A percentile compares a stretch with the other conserved stretches of the same genome.
Conservation (phyloP, 2,888 invertebrate species). For the Drosophila vallismaia region DNA sequence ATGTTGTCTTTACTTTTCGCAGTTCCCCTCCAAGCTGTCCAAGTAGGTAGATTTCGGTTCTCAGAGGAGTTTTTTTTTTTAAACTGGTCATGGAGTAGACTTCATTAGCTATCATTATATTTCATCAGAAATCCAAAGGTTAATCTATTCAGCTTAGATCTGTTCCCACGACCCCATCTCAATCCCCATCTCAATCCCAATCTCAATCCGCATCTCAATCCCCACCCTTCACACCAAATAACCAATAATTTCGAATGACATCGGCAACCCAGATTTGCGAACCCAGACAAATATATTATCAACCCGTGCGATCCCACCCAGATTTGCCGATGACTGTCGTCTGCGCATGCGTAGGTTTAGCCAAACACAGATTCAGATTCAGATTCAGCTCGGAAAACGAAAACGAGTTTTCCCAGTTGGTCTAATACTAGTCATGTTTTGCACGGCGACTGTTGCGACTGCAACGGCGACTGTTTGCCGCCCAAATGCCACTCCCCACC, state of each 20-base stretch:
- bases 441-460: conserved; percentile 16
- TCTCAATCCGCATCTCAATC: not conserved
- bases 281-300: conserved; percentile 42
- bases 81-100: too few relatives aligned
- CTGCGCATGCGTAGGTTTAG: conserved; percentile 45
- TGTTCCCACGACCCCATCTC: conserved; percentile 1
- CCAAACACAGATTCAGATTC: conserved; percentile 19
- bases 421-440: conserved; percentile 40
- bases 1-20: conserved; percentile 63
- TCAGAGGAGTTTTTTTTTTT: conserved; percentile 25
- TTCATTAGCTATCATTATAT: too few relatives aligned
- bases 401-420: conserved; percentile 59
- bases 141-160: not conserved
- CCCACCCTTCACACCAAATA: not conserved
- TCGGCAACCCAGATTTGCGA: conserved; percentile 41
- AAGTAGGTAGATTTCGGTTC: conserved; percentile 50
- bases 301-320: conserved; percentile 24
- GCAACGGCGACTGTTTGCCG: conserved; percentile 17
- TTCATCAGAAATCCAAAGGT: too few relatives aligned
- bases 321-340: conserved; percentile 11
- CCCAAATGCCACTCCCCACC: conserved; percentile 28
- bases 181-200: not conserved
- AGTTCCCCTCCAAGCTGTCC: conserved; percentile 32
- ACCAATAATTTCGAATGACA: conserved; percentile 28
- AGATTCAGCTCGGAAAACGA: conserved; percentile 6